These are phyloP conservation scores for Gallinago paraguaiae DNA, from an alignment of 2,113 vertebrate genomes.

Conservation along the genomic window DNA sequence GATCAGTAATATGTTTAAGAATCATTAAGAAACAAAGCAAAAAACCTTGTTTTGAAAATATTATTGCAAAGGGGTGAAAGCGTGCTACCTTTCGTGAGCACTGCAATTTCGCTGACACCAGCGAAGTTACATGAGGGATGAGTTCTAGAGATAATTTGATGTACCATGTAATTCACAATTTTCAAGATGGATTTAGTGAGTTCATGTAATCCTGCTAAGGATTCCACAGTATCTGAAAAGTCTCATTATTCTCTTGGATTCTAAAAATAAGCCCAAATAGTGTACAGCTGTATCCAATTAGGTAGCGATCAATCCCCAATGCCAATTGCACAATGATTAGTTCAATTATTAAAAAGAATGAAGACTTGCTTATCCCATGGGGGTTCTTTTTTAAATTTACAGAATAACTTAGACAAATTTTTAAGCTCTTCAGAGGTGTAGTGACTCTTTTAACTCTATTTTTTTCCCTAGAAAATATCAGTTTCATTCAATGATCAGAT, in stretches of 20 bases:
- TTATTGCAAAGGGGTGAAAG: neutral
- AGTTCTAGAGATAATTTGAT: slow-evolving; percentile 13
- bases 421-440: neutral
- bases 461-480: neutral
- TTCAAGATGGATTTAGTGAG: neutral
- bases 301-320: neutral
- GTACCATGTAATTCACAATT: slow-evolving; percentile 9
- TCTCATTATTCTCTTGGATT: neutral
- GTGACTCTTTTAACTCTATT: neutral
- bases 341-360: slow-evolving; percentile 6
- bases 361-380: neutral
- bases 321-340: neutral
- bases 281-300: slow-evolving; percentile 7
- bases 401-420: neutral
- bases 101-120: neutral
- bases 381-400: neutral
- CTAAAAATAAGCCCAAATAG: slow-evolving; percentile 18
- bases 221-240: neutral
- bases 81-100: neutral
- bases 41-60: neutral
- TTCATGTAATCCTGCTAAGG: slow-evolving; percentile 4
- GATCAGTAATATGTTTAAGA: neutral
- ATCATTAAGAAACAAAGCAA: neutral
- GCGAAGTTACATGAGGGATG: neutral
- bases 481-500: neutral